Conservation (phyloP, 2,797 vertebrate species). For the Gallinago solitaria region DNA sequence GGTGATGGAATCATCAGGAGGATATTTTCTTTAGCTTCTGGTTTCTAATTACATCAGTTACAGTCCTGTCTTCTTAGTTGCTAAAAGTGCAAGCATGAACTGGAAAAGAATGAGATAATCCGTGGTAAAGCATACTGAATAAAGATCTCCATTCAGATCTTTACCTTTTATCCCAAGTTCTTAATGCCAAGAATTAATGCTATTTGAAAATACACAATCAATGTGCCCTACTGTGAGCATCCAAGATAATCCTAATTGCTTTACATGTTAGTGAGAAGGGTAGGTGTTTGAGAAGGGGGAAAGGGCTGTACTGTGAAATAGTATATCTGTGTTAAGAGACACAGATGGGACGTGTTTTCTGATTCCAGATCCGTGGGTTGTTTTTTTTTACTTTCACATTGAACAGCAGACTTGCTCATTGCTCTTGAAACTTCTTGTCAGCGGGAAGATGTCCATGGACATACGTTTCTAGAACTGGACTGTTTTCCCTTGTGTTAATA, state of each 20-base stretch:
- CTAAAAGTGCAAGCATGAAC: constrained; percentile 82
- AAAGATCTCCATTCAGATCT: constrained; percentile 88
- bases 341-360: constrained; percentile 36
- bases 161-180: constrained; percentile 86
- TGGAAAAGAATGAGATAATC: constrained; percentile 87
- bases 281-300: constrained; percentile 74
- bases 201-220: constrained; percentile 85
- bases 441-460: background rate
- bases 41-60: constrained; percentile 76
- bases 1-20: constrained; percentile 65
- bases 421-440: constrained; percentile 2
- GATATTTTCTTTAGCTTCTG: constrained; percentile 73
- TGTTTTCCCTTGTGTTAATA: background rate
- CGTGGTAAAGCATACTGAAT: constrained; percentile 83
- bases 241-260: constrained; percentile 82
- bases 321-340: constrained; percentile 49
- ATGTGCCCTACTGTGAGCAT: constrained; percentile 84
- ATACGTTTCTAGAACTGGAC: background rate
- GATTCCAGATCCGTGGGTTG: constrained; percentile 31
- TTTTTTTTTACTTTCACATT: background rate
- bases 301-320: constrained; percentile 63
- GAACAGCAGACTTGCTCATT: constrained; percentile 14
- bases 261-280: constrained; percentile 81
- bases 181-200: constrained; percentile 86
- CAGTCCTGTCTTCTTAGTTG: constrained; percentile 70